Evolutionary conservation across 1,140 invertebrate species (phyloP).

Genomic region (Musca domestica): DNA sequence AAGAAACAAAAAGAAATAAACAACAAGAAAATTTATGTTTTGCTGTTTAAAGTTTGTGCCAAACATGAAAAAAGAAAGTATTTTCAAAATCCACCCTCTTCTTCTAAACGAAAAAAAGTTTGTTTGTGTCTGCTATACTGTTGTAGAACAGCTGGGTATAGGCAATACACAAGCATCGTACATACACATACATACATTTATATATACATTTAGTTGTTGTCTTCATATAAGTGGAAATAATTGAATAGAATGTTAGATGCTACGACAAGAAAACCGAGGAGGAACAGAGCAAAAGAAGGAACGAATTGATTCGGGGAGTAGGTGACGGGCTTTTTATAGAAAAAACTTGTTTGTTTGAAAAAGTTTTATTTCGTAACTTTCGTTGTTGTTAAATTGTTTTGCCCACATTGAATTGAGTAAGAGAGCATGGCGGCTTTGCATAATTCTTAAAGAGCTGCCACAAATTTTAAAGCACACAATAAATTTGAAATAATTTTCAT

Average conservation of each 20-base stretch:
- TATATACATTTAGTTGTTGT: neutral
- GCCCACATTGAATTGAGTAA: too few relatives aligned
- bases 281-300: neutral
- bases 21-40: neutral
- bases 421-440: too few relatives aligned
- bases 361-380: constrained; percentile 15
- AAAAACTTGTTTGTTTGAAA: constrained; percentile 5
- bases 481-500: too few relatives aligned
- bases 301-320: neutral
- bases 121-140: neutral
- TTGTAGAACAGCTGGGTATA: constrained; percentile 3
- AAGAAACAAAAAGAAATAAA: too few relatives aligned
- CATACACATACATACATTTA: neutral
- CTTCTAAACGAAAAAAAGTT: neutral
- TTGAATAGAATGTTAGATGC: neutral
- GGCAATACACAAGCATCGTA: neutral
- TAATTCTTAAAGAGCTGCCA: too few relatives aligned
- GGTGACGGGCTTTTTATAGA: neutral
- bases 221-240: constrained; percentile 2
- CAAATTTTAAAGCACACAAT: too few relatives aligned
- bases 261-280: neutral
- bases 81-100: neutral
- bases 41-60: constrained; percentile 5
- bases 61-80: constrained; percentile 12
- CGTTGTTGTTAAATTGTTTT: neutral